Evolutionary conservation across 2,113 vertebrate genomes (phyloP).

Genomic region (Limnothrissa miodon): DNA sequence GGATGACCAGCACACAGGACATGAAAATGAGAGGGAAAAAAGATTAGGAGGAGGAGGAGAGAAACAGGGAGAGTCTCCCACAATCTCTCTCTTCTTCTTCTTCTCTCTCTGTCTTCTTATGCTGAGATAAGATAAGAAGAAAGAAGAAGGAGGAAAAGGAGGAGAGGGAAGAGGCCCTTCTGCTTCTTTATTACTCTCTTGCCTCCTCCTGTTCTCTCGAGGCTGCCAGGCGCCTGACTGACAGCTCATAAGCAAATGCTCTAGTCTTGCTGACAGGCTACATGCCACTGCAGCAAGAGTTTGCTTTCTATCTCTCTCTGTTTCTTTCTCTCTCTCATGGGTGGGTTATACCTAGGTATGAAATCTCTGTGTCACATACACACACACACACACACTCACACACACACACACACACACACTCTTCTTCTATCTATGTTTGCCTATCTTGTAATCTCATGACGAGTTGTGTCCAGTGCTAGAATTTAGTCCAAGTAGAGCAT

Average conservation of each 20-base stretch:
- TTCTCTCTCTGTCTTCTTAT: too few relatives aligned
- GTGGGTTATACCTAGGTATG: not conserved
- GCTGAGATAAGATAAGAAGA: not conserved
- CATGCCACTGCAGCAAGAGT: not conserved
- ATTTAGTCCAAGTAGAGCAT: too few relatives aligned
- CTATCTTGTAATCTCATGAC: not conserved
- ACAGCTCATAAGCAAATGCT: not conserved
- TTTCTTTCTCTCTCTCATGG: slow-evolving; percentile 26
- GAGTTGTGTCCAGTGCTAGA: not conserved
- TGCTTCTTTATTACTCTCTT: not conserved
- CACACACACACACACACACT: not conserved
- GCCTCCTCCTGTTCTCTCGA: not conserved
- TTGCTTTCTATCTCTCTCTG: slow-evolving; percentile 27
- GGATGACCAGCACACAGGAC: not conserved
- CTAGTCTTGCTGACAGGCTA: not conserved
- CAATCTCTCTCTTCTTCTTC: too few relatives aligned
- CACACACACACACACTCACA: too few relatives aligned
- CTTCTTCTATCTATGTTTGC: not conserved
- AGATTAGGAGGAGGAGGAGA: not conserved
- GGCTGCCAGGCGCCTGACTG: not conserved
- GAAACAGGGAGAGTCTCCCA: not conserved
- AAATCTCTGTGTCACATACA: not conserved
- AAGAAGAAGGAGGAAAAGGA: not conserved
- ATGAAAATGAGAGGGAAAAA: not conserved
- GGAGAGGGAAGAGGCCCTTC: too few relatives aligned